Evolutionary conservation across 2,797 vertebrate genomes (phyloP).

Genomic region (Mus spretus): DNA sequence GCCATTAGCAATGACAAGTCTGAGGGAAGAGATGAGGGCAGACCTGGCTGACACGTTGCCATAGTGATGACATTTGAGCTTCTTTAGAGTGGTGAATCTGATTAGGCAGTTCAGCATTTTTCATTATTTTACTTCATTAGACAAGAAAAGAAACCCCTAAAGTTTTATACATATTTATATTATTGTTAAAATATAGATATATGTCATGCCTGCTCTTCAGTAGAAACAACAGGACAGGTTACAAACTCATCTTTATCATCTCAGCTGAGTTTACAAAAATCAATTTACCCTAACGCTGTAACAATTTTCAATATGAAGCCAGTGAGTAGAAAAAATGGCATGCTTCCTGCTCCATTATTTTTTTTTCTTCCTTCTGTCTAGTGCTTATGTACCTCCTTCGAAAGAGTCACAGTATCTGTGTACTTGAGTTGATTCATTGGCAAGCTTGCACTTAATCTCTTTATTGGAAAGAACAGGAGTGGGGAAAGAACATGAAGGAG

Average conservation of each 20-base stretch:
- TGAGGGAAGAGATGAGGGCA: constrained; percentile 43
- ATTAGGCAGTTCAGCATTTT: constrained; percentile 71
- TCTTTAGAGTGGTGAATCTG: constrained; percentile 73
- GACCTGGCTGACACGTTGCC: constrained; percentile 76
- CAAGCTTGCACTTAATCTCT: constrained; percentile 31
- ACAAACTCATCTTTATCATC: constrained; percentile 31
- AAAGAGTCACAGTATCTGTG: constrained; percentile 47
- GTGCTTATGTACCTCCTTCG: not conserved
- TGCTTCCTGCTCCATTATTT: constrained; percentile 68
- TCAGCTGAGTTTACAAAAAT: constrained; percentile 65
- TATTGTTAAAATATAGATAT: constrained; percentile 63
- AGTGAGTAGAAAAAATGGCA: constrained; percentile 29
- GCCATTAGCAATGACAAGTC: constrained; percentile 43
- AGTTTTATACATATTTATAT: constrained; percentile 50
- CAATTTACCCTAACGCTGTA: not conserved
- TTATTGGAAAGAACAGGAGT: constrained; percentile 61
- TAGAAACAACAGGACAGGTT: constrained; percentile 48
- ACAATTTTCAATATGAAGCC: constrained; percentile 63
- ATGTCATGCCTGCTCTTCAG: constrained; percentile 36
- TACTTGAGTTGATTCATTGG: constrained; percentile 39
- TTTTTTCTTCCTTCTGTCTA: constrained; percentile 62
- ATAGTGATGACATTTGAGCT: constrained; percentile 83
- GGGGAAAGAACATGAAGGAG: constrained; percentile 41
- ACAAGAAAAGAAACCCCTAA: constrained; percentile 47
- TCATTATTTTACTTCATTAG: constrained; percentile 66